Evolutionary conservation across 2,797 vertebrate genomes (phyloP).

Genomic region (Sebastes minor): DNA sequence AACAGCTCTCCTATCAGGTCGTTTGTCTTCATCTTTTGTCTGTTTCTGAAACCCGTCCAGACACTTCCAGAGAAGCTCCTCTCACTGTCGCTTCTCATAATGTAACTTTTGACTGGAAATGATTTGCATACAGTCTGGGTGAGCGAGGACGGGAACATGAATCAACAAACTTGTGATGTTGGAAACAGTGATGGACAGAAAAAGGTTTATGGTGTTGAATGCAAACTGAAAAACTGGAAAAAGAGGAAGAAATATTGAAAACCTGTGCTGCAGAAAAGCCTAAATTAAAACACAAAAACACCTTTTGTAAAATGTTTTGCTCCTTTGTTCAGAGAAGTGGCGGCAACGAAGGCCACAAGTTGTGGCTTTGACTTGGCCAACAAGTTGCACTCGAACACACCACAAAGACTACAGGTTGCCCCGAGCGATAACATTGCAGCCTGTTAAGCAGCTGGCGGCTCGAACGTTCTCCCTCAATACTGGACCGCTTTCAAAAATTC

Average conservation of each 20-base stretch:
- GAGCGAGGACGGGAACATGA: not conserved
- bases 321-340: too few species aligned
- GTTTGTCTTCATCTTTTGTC: conserved; percentile 1
- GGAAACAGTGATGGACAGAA: not conserved
- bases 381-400: too few species aligned
- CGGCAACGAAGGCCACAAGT: too few species aligned
- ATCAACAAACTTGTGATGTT: accelerated
- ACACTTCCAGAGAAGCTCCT: not conserved
- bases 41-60: not conserved
- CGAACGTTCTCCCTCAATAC: too few species aligned
- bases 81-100: not conserved
- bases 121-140: not conserved
- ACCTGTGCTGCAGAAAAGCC: not conserved
- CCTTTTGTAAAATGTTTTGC: too few species aligned
- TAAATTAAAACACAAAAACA: too few species aligned
- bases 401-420: too few species aligned
- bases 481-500: too few species aligned
- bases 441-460: too few species aligned
- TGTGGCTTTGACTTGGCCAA: too few species aligned
- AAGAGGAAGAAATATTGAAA: not conserved
- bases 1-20: not conserved
- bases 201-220: not conserved
- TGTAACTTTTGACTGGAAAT: not conserved
- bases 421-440: too few species aligned
- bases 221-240: not conserved